Percentiles rank a stretch among this genome's conserved stretches.
These are phyloP conservation scores for Pongo pygmaeus DNA, from an alignment of 2,113 vertebrate genomes.

Conservation along the genomic window DNA sequence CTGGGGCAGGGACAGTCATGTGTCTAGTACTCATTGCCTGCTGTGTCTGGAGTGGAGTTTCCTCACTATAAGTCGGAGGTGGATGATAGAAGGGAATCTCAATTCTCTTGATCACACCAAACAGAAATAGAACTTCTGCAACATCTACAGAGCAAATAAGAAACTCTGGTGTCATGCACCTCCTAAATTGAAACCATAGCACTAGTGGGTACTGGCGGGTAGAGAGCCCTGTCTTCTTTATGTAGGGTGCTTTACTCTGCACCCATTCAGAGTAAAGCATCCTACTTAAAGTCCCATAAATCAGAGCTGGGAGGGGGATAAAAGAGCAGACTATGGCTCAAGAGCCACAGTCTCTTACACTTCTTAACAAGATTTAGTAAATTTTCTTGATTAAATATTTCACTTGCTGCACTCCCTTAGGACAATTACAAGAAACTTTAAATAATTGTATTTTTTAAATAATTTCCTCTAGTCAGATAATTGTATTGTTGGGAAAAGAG, in stretches of 20 bases:
- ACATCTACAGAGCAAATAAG: neutral
- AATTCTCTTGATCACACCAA: neutral
- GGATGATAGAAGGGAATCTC: neutral
- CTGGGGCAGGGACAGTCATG: neutral
- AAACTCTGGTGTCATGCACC: neutral
- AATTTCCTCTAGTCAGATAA: neutral
- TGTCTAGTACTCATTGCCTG: neutral
- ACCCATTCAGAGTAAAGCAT: neutral
- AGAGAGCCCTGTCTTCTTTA: neutral
- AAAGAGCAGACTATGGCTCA: neutral
- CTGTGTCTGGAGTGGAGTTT: neutral
- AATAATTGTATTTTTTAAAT: neutral
- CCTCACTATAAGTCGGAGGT: neutral
- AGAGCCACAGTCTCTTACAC: neutral
- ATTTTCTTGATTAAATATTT: neutral
- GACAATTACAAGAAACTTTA: neutral
- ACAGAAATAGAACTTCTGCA: neutral
- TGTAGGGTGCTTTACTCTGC: neutral
- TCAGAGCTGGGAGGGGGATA: neutral
- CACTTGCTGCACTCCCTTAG: neutral
- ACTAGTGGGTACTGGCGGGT: neutral
- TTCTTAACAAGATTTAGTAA: neutral
- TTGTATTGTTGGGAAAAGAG: neutral
- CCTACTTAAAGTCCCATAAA: neutral
- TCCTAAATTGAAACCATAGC: neutral